phyloP scores from a whole-genome alignment of 2,797 vertebrate species.

The Mus caroli region DNA sequence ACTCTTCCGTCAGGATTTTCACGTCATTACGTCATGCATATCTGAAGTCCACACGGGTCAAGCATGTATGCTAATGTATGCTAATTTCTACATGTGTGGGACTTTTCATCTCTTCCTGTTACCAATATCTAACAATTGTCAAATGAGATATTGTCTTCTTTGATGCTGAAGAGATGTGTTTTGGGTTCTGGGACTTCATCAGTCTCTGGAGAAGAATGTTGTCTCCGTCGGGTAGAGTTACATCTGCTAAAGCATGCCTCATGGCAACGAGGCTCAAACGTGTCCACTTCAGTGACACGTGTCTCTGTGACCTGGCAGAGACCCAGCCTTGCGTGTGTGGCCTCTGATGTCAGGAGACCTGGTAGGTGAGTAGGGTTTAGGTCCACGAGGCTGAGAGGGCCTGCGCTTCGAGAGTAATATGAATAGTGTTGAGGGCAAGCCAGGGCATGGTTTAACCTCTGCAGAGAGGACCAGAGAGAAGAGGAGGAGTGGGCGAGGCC shows the following conservation, averaged over 20 bases:
- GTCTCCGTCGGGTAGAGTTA: background rate
- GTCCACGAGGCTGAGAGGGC: background rate
- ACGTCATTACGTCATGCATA: background rate
- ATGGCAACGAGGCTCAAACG: background rate
- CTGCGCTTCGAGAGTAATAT: background rate
- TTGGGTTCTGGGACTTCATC: background rate
- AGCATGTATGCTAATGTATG: background rate
- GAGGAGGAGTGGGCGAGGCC: background rate
- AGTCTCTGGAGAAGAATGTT: background rate
- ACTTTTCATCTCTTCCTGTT: background rate
- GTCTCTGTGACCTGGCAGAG: background rate
- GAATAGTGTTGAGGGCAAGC: background rate
- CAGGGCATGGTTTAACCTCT: background rate
- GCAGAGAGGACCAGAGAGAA: background rate
- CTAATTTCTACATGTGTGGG: background rate
- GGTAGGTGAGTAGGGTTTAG: background rate
- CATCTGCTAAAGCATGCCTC: background rate
- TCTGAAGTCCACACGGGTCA: background rate
- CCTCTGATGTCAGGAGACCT: background rate
- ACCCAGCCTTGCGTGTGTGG: background rate
- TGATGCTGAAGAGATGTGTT: background rate
- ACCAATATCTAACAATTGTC: background rate
- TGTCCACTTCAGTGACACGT: background rate
- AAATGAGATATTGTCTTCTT: constrained; percentile 7
- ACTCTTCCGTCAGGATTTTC: background rate